Evolutionary conservation across 1,140 invertebrate species (phyloP).

Genomic region (Brachionus manjavacas): DNA sequence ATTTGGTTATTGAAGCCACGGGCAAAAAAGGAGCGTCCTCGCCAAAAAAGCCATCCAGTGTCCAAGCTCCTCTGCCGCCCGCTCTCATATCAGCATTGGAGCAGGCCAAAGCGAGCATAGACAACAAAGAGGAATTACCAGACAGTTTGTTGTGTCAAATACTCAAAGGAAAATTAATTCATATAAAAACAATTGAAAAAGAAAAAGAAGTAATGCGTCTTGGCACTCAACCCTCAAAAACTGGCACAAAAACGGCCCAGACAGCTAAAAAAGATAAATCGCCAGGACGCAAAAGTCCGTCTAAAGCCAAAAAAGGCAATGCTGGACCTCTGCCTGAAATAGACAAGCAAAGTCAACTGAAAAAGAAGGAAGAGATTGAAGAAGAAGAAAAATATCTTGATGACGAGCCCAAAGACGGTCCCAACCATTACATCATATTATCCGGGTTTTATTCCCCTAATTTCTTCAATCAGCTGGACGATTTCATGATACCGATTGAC

Average conservation of each 20-base stretch:
- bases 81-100: not conserved
- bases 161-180: constrained; percentile 53
- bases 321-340: constrained; percentile 49
- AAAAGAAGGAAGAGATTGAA: constrained; percentile 55
- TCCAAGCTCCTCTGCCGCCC: not conserved
- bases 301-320: constrained; percentile 51
- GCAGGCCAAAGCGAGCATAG: constrained; percentile 48
- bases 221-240: constrained; percentile 45
- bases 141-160: constrained; percentile 51
- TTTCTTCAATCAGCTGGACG: constrained; percentile 49
- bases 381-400: constrained; percentile 54
- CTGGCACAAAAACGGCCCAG: constrained; percentile 43
- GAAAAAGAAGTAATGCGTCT: constrained; percentile 50
- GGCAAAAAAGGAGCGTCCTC: constrained; percentile 18
- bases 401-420: constrained; percentile 58
- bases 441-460: constrained; percentile 53
- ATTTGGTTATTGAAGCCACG: not conserved
- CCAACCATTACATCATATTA: constrained; percentile 53
- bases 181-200: constrained; percentile 50
- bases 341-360: constrained; percentile 47
- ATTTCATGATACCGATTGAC: constrained; percentile 51
- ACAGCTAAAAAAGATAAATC: constrained; percentile 51
- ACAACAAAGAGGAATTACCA: constrained; percentile 52
- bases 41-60: not conserved
- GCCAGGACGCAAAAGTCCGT: constrained; percentile 43